phyloP scores from a whole-genome alignment of 2,113 vertebrate genomes.

The Canis aureus region DNA sequence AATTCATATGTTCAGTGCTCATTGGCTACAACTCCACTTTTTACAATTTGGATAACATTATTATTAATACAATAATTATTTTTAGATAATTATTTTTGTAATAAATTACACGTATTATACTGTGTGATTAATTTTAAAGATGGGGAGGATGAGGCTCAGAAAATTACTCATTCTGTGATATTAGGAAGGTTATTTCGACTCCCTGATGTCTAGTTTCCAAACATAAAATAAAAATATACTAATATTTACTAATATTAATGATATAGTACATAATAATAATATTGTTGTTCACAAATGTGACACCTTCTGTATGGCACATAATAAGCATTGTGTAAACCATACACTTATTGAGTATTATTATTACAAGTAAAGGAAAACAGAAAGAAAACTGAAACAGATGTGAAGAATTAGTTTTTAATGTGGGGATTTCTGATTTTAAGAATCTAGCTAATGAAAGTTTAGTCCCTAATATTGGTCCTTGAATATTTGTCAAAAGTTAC shows the following conservation, averaged over 20 bases:
- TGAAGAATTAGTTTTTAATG: background rate
- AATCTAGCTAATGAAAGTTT: background rate
- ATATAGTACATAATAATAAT: background rate
- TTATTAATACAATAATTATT: conserved; percentile 24
- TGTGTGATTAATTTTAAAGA: background rate
- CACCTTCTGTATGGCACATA: too few species aligned
- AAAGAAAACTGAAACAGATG: background rate
- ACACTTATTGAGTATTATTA: background rate
- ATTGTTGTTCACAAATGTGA: background rate
- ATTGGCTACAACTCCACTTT: background rate
- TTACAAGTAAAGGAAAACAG: background rate
- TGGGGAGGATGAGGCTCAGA: background rate
- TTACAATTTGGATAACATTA: background rate
- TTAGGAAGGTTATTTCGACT: background rate
- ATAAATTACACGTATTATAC: background rate
- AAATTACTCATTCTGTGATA: background rate
- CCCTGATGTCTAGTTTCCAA: background rate
- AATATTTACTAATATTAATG: background rate
- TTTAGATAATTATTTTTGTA: background rate
- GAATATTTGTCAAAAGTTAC: background rate
- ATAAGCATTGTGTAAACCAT: too few species aligned
- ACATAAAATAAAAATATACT: background rate
- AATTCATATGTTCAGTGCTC: background rate
- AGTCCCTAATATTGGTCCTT: background rate
- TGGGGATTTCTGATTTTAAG: background rate